Evolutionary conservation across 2,888 invertebrate genomes (phyloP).

Genomic region (Loripinus fragilis): DNA sequence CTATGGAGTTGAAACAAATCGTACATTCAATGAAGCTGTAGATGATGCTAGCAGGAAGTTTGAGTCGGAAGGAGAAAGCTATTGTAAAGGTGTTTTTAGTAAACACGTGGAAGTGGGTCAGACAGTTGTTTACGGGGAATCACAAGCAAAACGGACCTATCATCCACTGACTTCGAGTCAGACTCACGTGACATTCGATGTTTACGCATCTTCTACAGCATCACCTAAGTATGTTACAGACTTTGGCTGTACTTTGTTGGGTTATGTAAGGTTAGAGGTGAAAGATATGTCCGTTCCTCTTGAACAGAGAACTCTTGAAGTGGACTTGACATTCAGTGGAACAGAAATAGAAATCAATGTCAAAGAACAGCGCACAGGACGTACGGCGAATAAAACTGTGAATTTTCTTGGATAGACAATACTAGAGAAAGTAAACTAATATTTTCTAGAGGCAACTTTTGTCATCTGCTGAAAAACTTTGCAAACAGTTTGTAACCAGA

Average conservation of each 20-base stretch:
- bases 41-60: constrained; percentile 18
- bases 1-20: constrained; percentile 14
- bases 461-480: too few relatives aligned
- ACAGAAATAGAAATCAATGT: constrained; percentile 25
- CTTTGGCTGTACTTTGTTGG: constrained; percentile 2
- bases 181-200: not conserved
- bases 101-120: constrained; percentile 29
- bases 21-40: not conserved
- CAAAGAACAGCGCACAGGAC: constrained; percentile 22
- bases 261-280: not conserved
- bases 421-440: too few relatives aligned
- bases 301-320: not conserved
- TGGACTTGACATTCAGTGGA: constrained; percentile 14
- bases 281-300: not conserved
- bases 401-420: constrained; percentile 21
- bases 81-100: constrained; percentile 24
- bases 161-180: not conserved
- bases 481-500: too few relatives aligned
- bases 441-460: too few relatives aligned
- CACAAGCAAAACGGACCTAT: not conserved
- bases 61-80: not conserved
- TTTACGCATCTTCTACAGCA: not conserved
- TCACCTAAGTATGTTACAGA: constrained; percentile 16
- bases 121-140: constrained; percentile 12
- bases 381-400: not conserved